Evolutionary conservation across 2,888 invertebrate species (phyloP).

Genomic region (Abscondita cerata): DNA sequence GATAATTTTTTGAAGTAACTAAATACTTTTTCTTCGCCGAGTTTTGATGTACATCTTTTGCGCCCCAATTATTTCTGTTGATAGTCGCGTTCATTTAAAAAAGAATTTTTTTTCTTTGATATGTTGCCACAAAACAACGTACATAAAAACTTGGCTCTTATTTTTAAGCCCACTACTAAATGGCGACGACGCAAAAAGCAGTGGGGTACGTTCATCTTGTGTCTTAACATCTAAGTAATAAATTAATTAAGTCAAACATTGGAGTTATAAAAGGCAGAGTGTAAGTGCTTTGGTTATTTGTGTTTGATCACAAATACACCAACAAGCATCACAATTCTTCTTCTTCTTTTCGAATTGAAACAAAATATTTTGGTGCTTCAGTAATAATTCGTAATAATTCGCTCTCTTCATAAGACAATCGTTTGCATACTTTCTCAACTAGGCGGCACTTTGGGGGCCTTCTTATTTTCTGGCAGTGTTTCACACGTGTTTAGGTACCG

Average conservation of each 20-base stretch:
- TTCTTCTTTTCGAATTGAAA: not conserved
- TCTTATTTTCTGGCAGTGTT: conserved; percentile 40
- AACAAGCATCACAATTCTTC: conserved; percentile 8
- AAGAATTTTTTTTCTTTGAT: not conserved
- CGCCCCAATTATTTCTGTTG: not conserved
- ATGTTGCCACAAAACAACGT: not conserved
- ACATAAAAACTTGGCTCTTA: conserved; percentile 14
- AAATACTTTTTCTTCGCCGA: not conserved
- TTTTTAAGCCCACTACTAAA: conserved; percentile 21
- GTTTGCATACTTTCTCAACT: conserved; percentile 27
- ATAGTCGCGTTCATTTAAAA: not conserved
- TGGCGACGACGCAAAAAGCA: conserved; percentile 24
- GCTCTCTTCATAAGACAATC: conserved; percentile 20
- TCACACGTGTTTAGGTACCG: conserved; percentile 13
- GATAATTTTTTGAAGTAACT: not conserved
- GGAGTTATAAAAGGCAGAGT: conserved; percentile 22
- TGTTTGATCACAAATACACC: conserved; percentile 7
- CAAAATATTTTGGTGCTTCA: conserved; percentile 15
- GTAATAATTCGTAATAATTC: not conserved
- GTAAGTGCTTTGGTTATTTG: conserved; percentile 18
- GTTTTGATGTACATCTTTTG: conserved; percentile 3
- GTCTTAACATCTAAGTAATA: conserved; percentile 9
- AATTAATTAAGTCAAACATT: conserved; percentile 9
- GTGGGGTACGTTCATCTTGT: conserved; percentile 15
- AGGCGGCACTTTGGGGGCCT: conserved; percentile 42